Evolutionary conservation across 2,113 vertebrate genomes (phyloP).

Genomic region (Entomyzon cyanotis): DNA sequence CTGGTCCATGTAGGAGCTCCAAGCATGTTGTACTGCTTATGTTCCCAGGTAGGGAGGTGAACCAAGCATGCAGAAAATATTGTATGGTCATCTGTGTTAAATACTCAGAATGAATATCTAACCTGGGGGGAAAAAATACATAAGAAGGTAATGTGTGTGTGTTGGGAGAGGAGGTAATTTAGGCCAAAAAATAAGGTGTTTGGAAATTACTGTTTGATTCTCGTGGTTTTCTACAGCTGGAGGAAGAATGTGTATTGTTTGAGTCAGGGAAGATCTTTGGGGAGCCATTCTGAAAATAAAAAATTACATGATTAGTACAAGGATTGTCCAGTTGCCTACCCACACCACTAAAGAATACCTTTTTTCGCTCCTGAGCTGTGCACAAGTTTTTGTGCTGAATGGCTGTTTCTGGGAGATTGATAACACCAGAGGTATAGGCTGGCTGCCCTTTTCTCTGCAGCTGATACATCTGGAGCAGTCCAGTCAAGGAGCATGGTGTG

Average conservation of each 20-base stretch:
- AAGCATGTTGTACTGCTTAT: not conserved
- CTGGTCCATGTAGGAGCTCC: not conserved
- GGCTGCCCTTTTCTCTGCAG: not conserved
- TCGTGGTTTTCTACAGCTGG: not conserved
- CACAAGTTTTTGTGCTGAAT: not conserved
- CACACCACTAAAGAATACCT: not conserved
- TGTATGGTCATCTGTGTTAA: not conserved
- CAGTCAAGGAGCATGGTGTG: not conserved
- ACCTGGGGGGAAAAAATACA: accelerated
- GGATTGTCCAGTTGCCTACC: not conserved
- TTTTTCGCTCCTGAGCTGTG: not conserved
- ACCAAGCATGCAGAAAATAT: not conserved
- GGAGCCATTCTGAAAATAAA: not conserved
- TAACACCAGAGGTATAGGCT: not conserved
- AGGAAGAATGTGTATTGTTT: not conserved
- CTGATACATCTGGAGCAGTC: not conserved
- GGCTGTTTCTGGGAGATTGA: not conserved
- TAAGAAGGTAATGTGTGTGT: not conserved
- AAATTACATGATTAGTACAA: accelerated
- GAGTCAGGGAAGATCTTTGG: not conserved
- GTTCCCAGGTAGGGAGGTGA: not conserved
- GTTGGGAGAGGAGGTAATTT: not conserved
- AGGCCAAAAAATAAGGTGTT: not conserved
- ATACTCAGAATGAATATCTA: not conserved
- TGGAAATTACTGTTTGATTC: not conserved